Evolutionary conservation across 2,797 vertebrate species (phyloP).

Genomic region (Erpetoichthys calabaricus): DNA sequence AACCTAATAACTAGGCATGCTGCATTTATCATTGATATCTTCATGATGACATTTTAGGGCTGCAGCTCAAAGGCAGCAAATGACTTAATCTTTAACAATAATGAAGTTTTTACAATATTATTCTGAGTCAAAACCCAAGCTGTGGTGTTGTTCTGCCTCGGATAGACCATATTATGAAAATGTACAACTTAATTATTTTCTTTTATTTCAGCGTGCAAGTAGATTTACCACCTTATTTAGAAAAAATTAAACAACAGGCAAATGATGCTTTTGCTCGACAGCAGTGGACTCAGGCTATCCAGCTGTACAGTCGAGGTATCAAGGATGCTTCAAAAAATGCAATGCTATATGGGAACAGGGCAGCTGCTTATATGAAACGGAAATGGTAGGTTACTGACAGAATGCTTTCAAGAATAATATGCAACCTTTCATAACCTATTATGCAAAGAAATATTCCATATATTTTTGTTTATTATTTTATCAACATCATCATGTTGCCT

Average conservation of each 20-base stretch:
- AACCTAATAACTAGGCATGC: too few species aligned
- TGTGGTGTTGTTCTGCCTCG: too few species aligned
- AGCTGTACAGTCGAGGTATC: conserved; percentile 87
- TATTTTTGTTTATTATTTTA: conserved; percentile 15
- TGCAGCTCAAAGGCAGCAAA: not conserved
- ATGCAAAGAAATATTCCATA: conserved; percentile 14
- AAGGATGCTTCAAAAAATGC: conserved; percentile 74
- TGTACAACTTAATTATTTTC: too few species aligned
- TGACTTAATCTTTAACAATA: too few species aligned
- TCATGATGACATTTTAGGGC: not conserved
- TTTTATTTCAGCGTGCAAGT: conserved; percentile 40
- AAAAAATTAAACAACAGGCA: conserved; percentile 86
- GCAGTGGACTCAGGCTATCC: conserved; percentile 96
- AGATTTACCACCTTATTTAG: conserved; percentile 80
- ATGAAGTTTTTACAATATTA: too few species aligned
- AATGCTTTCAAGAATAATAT: too few species aligned
- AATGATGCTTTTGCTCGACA: conserved; percentile 92
- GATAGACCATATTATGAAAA: too few species aligned
- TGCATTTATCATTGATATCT: not conserved
- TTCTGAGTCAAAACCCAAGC: too few species aligned
- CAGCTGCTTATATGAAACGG: conserved; percentile 96
- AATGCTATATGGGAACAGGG: conserved; percentile 95
- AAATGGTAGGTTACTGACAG: conserved; percentile 65
- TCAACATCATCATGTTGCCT: too few species aligned
- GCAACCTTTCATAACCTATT: not conserved